Percentiles rank a stretch among this genome's conserved stretches.
Evolutionary conservation across 2,888 invertebrate species (phyloP).

Genomic region (Notodonta ziczac): DNA sequence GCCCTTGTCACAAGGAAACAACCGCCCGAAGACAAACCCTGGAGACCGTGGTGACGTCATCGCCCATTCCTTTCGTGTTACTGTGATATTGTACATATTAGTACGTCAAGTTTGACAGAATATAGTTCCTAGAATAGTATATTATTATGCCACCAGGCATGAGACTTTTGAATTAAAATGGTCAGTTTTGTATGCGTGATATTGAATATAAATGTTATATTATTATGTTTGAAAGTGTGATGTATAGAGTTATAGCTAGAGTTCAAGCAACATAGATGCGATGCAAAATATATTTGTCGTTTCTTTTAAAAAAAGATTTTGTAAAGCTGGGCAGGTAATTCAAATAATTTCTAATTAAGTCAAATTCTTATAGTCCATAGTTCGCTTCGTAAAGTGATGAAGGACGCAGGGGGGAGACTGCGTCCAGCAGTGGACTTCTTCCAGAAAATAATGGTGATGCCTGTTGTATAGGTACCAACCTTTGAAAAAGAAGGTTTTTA

Average conservation of each 20-base stretch:
- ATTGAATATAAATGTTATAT: conserved; percentile 21
- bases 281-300: not conserved
- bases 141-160: conserved; percentile 26
- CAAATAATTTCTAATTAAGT: no score
- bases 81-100: conserved; percentile 53
- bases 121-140: conserved; percentile 60
- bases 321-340: no score
- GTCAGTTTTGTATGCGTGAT: conserved; percentile 52
- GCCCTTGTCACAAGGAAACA: conserved; percentile 89
- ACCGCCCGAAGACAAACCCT: conserved; percentile 89
- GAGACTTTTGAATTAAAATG: conserved; percentile 41
- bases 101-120: conserved; percentile 47
- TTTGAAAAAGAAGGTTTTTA: conserved; percentile 20
- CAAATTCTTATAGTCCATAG: no score
- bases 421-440: not conserved
- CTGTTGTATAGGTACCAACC: conserved; percentile 7
- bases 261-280: not conserved
- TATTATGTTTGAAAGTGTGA: not conserved
- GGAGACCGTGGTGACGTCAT: conserved; percentile 90
- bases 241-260: not conserved
- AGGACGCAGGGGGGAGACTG: not conserved
- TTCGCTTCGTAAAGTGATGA: no score
- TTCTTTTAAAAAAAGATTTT: no score
- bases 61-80: conserved; percentile 49
- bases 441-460: not conserved